Conservation (phyloP, 2,797 vertebrate species). For the Sarcoramphus papa region DNA sequence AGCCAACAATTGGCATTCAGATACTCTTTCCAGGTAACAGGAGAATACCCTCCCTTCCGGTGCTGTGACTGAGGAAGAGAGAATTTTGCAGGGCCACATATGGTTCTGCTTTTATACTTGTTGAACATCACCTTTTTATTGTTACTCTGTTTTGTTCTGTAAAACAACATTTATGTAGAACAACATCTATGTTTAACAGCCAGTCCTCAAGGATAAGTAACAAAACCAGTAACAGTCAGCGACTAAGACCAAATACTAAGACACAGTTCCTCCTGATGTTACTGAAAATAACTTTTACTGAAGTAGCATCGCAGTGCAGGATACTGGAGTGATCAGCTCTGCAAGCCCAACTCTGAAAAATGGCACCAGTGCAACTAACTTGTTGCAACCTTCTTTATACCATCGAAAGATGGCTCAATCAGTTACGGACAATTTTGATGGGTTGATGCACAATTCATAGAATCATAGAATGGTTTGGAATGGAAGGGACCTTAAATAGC, state of each 20-base stretch:
- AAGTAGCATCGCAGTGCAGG: not conserved
- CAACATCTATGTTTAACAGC: not conserved
- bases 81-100: not conserved
- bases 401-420: not conserved
- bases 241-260: not conserved
- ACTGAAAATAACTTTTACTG: not conserved
- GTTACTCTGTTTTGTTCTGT: not conserved
- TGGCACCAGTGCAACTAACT: not conserved
- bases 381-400: not conserved
- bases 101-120: not conserved
- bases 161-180: not conserved
- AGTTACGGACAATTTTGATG: not conserved
- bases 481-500: not conserved
- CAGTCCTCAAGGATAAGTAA: not conserved
- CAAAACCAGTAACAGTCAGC: not conserved
- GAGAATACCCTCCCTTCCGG: not conserved
- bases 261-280: not conserved
- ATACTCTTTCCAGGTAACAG: not conserved
- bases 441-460: not conserved
- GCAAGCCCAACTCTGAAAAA: not conserved
- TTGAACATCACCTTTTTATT: not conserved
- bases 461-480: not conserved
- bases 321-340: not conserved
- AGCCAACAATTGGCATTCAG: not conserved
- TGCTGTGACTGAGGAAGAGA: not conserved